These are phyloP conservation scores for Tethea ocularis DNA, from an alignment of 2,888 invertebrate genomes.

Conservation along the genomic window DNA sequence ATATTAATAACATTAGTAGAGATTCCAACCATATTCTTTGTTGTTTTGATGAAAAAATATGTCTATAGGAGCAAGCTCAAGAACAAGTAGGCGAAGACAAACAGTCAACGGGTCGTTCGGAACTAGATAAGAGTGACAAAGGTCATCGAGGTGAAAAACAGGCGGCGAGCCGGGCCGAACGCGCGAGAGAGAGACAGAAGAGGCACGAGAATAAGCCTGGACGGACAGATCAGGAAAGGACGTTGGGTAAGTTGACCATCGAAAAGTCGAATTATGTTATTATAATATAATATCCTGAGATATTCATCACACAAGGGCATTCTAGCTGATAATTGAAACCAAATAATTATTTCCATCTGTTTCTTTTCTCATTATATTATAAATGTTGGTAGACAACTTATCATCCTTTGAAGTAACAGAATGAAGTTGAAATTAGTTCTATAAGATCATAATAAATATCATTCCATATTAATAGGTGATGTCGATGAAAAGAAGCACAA, in stretches of 20 bases:
- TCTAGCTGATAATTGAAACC: too few relatives aligned
- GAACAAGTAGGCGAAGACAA: conserved; percentile 85
- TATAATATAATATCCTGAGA: too few relatives aligned
- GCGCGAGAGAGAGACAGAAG: conserved; percentile 65
- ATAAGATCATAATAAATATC: too few relatives aligned
- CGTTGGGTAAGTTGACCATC: conserved; percentile 85
- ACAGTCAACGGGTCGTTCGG: conserved; percentile 89
- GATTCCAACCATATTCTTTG: too few relatives aligned
- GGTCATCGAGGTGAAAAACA: conserved; percentile 86
- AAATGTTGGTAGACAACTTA: too few relatives aligned
- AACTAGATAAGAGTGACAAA: conserved; percentile 87
- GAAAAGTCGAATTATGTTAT: too few relatives aligned
- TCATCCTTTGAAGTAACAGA: too few relatives aligned
- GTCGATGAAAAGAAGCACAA: conserved; percentile 86
- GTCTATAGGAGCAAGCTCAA: conserved; percentile 80
- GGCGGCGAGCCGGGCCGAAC: conserved; percentile 65
- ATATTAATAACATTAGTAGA: too few relatives aligned
- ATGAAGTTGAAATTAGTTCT: too few relatives aligned
- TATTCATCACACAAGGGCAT: too few relatives aligned
- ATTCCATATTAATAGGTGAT: conserved; percentile 70
- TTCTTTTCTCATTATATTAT: too few relatives aligned
- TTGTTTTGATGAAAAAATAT: not conserved
- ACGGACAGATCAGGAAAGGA: conserved; percentile 88
- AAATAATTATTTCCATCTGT: too few relatives aligned
- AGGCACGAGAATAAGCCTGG: conserved; percentile 88